These are phyloP conservation scores for Oscheius sp. DNA, from an alignment of 2,888 invertebrate genomes.

Conservation along the genomic window DNA sequence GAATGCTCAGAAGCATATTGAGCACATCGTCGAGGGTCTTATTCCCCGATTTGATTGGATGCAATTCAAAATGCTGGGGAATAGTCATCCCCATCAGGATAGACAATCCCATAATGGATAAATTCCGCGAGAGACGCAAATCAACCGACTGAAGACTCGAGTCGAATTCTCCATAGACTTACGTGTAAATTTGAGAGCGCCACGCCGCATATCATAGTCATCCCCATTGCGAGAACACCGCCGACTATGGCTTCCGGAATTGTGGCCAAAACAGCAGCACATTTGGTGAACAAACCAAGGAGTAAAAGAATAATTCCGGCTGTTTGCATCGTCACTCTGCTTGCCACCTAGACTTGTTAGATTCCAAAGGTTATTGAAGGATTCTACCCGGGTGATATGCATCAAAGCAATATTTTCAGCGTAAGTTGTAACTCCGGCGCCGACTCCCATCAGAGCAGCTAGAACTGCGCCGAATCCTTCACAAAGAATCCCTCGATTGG, in stretches of 20 bases:
- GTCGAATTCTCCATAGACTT: background rate
- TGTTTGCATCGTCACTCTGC: constrained; percentile 61
- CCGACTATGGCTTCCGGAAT: constrained; percentile 64
- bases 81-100: constrained; percentile 53
- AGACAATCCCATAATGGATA: constrained; percentile 59
- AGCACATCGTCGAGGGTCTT: constrained; percentile 47
- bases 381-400: constrained; percentile 45
- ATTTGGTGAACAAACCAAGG: constrained; percentile 59
- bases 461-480: constrained; percentile 55
- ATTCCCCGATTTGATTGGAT: constrained; percentile 42
- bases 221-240: constrained; percentile 59
- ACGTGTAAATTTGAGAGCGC: constrained; percentile 57
- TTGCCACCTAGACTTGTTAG: constrained; percentile 46
- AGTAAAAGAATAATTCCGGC: constrained; percentile 55
- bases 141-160: constrained; percentile 39
- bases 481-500: constrained; percentile 53
- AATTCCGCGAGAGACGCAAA: constrained; percentile 44
- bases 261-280: constrained; percentile 60
- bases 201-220: constrained; percentile 60
- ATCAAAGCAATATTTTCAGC: constrained; percentile 62
- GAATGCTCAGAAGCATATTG: constrained; percentile 52
- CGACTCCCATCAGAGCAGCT: constrained; percentile 55
- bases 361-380: background rate
- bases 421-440: constrained; percentile 63
- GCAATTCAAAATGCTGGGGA: constrained; percentile 48